Evolutionary conservation across 1,140 invertebrate species (phyloP), one percentile per base, ranked within the genome.

Genomic region (Holotrichia oblita): DNA sequence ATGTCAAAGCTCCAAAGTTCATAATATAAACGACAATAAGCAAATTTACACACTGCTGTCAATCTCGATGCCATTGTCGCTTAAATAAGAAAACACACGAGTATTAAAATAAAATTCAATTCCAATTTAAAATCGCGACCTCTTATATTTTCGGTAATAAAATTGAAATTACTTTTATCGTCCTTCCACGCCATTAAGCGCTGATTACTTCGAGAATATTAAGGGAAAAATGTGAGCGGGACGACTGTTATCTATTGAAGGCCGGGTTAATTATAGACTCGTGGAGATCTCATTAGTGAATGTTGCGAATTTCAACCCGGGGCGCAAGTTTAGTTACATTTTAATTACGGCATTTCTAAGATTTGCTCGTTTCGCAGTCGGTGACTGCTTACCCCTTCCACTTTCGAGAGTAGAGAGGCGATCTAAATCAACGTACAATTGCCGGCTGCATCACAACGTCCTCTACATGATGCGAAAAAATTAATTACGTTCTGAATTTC

Each of bases 101-200:
- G n/a, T 12, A 48, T 59, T 7, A 48, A 40, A n/a, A 78, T 78
- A 78, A 78, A 78, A 78, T 78, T 78, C 69, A 72, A 64, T 78
- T 69, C 40, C 64, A 73, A 22, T 78, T 73, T 78, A 42, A 78
- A 22, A 78, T 72, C 64, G 20, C 69, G 64, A 17, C 12, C 61
- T 64, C 17, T 27, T 73, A 78, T 78, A 78, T 78, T 69, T 78
- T 64, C 77, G 72, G 80, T 79, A 82, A 82, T 80, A 80, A 80
- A 80, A 80, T 80, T 82, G 81, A 82, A 82, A 82, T 82, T 81
- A 80, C 81, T 81, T 82, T 81, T 82, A 82, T 82, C 81, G 80
- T 82, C 80, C 61, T 82, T 82, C 81, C 81, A 69, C 81, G 73
- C 81, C 81, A 82, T 82, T 82, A 81, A 72, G 27, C 79, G 72